Evolutionary conservation across 2,888 invertebrate species (phyloP).

Genomic region (Lagria hirta): DNA sequence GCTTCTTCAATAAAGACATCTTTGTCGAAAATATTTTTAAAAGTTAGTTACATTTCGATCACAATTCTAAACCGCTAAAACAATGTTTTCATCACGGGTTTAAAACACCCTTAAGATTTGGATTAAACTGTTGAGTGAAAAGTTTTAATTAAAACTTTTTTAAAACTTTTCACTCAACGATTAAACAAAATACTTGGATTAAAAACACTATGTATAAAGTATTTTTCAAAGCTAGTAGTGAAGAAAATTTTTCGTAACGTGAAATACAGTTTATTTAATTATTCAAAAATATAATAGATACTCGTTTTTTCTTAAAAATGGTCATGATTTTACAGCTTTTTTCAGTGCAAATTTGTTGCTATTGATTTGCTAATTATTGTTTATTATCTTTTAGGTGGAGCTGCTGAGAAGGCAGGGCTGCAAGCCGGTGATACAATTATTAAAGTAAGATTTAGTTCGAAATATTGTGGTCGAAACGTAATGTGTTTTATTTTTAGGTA

Average conservation of each 20-base stretch:
- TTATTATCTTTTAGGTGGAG: conserved; percentile 68
- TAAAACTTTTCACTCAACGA: too few relatives aligned
- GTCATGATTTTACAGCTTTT: background rate
- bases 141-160: too few relatives aligned
- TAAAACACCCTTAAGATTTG: too few relatives aligned
- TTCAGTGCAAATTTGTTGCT: too few relatives aligned
- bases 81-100: too few relatives aligned
- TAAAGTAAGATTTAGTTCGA: conserved; percentile 61
- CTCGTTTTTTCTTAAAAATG: background rate
- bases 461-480: background rate
- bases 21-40: too few relatives aligned
- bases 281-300: conserved; percentile 4
- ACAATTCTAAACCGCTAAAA: too few relatives aligned
- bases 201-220: background rate
- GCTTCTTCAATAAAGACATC: too few relatives aligned
- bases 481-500: conserved; percentile 61
- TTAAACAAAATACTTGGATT: background rate
- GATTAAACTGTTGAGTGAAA: too few relatives aligned
- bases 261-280: background rate
- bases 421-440: conserved; percentile 91
- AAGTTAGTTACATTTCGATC: too few relatives aligned
- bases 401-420: conserved; percentile 90
- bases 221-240: background rate
- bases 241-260: background rate
- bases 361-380: conserved; percentile 7